Conservation (phyloP, 1,140 invertebrate genomes). For the Drosophila novamexicana region DNA sequence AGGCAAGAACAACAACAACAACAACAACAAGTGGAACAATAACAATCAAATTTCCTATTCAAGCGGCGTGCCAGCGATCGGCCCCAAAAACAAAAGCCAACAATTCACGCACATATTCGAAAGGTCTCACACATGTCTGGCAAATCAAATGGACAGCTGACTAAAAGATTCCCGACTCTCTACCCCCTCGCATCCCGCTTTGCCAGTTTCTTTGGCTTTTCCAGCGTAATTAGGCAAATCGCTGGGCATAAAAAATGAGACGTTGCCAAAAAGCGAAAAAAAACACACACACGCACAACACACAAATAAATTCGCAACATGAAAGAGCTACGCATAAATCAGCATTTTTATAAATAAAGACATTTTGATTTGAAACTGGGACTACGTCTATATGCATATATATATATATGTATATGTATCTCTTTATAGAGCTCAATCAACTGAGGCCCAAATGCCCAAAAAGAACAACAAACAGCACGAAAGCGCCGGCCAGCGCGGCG, state of each 20-base stretch:
- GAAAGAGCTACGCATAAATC: slow-evolving; percentile 74
- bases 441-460: slow-evolving; percentile 51
- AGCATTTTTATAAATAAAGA: slow-evolving; percentile 76
- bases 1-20: slow-evolving; percentile 8
- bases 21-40: slow-evolving; percentile 14
- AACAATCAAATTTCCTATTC: slow-evolving; percentile 66
- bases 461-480: slow-evolving; percentile 18
- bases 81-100: slow-evolving; percentile 39
- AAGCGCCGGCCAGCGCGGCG: slow-evolving; percentile 53
- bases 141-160: slow-evolving; percentile 74
- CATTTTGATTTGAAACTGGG: slow-evolving; percentile 69
- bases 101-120: slow-evolving; percentile 45
- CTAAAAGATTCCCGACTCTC: slow-evolving; percentile 39
- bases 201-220: slow-evolving; percentile 24
- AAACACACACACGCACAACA: slow-evolving; percentile 14
- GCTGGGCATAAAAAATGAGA: slow-evolving; percentile 60
- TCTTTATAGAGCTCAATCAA: slow-evolving; percentile 63
- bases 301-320: slow-evolving; percentile 64
- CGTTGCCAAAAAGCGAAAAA: slow-evolving; percentile 34
- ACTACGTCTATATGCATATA: slow-evolving; percentile 15
- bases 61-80: slow-evolving; percentile 63
- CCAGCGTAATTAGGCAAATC: slow-evolving; percentile 65
- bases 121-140: slow-evolving; percentile 74
- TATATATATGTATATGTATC: not conserved
- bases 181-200: slow-evolving; percentile 14